Evolutionary conservation across 2,797 vertebrate species (phyloP), one percentile per base, ranked within the genome.

Genomic region (Gobio occitaniae): DNA sequence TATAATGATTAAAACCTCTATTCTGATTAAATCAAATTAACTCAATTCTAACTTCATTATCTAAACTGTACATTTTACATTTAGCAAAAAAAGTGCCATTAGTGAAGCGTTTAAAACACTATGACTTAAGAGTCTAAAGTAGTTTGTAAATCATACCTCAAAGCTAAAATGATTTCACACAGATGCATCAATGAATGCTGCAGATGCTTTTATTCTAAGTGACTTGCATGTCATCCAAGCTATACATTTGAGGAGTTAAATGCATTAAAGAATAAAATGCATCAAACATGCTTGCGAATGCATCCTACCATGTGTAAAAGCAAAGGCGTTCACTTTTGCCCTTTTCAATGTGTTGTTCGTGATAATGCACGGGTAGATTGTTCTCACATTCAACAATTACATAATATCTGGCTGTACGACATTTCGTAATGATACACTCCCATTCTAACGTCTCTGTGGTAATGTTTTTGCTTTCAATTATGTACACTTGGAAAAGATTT

Each of bases 261-360:
- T 66, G n/a, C n/a, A n/a, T n/a, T n/a, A n/a, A n/a, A n/a, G n/a
- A n/a, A n/a, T n/a, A n/a, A n/a, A n/a, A n/a, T n/a, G n/a, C n/a
- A n/a, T n/a, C n/a, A n/a, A n/a, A n/a, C n/a, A n/a, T n/a, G n/a
- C n/a, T n/a, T n/a, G n/a, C n/a, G n/a, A n/a, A n/a, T n/a, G n/a
- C n/a, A n/a, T n/a, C n/a, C n/a, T n/a, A n/a, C n/a, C n/a, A n/a
- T n/a, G n/a, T n/a, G n/a, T n/a, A n/a, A n/a, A n/a, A 36, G 29
- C 63, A 66, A 17, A 0, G 3, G 15, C 8, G 0, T 32, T 21
- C 0, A 1, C 6, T 10, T 63, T 36, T 9, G 0, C 0, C 1
- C 1, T 0, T 66, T 8, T 8, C 6, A 66, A 0, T 0, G 15
- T 36, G 6, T 17, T 66, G 29, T 0, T 1, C 0, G 36, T 66